These are phyloP conservation scores for Rhineura floridana DNA, from an alignment of 2,113 vertebrate genomes.

Conservation along the genomic window DNA sequence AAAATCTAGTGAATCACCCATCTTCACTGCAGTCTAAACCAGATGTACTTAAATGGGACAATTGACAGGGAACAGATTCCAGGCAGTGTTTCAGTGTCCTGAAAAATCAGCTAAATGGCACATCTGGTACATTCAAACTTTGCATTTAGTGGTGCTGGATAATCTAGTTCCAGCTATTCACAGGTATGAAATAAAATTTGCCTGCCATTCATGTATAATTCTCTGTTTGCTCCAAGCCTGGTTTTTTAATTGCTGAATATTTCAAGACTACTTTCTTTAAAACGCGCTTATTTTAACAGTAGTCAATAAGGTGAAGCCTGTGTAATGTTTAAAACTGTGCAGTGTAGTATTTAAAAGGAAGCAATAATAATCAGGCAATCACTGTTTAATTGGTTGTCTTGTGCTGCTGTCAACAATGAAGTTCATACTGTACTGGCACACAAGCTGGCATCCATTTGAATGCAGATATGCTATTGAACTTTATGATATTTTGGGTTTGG, in stretches of 20 bases:
- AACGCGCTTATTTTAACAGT: conserved; percentile 24
- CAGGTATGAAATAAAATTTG: neutral
- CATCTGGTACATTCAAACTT: conserved; percentile 5
- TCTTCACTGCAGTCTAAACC: neutral
- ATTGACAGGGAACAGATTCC: neutral
- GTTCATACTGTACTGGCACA: neutral
- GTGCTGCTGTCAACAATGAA: neutral
- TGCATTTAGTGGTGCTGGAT: neutral
- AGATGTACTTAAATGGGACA: neutral
- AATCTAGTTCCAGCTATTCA: neutral
- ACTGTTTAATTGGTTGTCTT: neutral
- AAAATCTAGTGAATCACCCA: conserved; percentile 9
- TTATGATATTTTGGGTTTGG: conserved; percentile 21
- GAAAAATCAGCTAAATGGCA: neutral
- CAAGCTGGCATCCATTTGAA: neutral
- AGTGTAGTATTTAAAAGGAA: neutral
- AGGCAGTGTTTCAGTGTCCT: neutral
- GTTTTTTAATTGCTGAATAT: neutral
- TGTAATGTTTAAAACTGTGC: neutral
- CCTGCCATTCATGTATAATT: neutral
- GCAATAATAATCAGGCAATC: neutral
- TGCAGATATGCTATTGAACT: neutral
- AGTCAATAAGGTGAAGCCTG: neutral
- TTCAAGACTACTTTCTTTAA: conserved; percentile 3
- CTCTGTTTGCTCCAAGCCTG: neutral